Conservation (phyloP, 2,797 vertebrate species). For the Phrynocephalus forsythii region DNA sequence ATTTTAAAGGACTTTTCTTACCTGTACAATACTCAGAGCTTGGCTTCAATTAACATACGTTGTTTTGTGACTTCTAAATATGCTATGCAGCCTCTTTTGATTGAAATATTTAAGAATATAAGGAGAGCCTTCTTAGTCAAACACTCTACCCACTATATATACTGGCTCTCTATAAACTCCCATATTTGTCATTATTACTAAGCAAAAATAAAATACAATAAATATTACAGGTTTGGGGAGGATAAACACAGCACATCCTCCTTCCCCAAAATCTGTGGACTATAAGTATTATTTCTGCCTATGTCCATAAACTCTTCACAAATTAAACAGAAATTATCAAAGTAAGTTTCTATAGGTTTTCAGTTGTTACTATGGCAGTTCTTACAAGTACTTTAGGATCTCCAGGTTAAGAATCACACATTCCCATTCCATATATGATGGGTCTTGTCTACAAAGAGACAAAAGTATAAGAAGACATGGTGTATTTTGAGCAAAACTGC, state of each 20-base stretch:
- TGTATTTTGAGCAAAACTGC: constrained; percentile 8
- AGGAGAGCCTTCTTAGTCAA: no score
- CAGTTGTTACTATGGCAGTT: neutral
- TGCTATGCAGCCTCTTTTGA: no score
- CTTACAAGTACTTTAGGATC: neutral
- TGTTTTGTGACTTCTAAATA: no score
- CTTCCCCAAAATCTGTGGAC: neutral
- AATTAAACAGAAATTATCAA: neutral
- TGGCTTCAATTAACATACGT: no score
- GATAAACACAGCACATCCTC: neutral
- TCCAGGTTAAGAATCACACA: neutral
- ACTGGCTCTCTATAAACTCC: neutral
- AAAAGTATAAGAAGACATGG: neutral
- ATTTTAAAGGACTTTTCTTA: no score
- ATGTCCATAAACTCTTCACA: no score
- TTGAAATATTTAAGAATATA: no score
- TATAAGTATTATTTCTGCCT: neutral
- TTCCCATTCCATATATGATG: neutral
- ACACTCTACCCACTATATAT: neutral
- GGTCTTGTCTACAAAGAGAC: neutral
- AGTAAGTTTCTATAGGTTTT: neutral
- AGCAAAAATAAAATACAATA: no score
- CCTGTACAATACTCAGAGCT: no score
- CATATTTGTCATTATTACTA: neutral
- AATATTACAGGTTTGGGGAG: neutral